A percentile compares a stretch with the other conserved stretches of the same genome.
These are phyloP conservation scores for Cyanistes caeruleus DNA, from an alignment of 2,113 vertebrate genomes.

Conservation along the genomic window DNA sequence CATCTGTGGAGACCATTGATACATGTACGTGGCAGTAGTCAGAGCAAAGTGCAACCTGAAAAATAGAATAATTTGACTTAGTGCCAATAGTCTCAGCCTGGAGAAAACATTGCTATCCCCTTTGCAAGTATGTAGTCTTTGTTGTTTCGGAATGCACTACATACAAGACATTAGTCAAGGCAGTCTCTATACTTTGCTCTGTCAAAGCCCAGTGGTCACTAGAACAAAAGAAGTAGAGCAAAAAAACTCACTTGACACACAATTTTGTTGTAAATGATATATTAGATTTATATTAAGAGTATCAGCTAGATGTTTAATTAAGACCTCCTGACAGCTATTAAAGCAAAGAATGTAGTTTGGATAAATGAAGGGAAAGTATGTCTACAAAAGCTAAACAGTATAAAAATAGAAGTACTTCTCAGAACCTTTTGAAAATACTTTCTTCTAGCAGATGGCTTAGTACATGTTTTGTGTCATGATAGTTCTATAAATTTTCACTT, in stretches of 20 bases:
- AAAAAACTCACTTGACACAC: background rate
- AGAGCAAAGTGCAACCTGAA: background rate
- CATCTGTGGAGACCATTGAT: background rate
- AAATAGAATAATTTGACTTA: background rate
- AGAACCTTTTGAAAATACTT: background rate
- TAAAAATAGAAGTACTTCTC: background rate
- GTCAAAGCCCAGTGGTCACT: background rate
- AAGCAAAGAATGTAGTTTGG: background rate
- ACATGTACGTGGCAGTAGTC: rapidly evolving
- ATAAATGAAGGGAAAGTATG: background rate
- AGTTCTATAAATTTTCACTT: background rate
- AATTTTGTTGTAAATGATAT: background rate
- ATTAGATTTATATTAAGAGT: background rate
- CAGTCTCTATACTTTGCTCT: background rate
- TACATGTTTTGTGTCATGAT: background rate
- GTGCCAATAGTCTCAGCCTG: background rate
- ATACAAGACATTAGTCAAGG: background rate
- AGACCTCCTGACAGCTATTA: background rate
- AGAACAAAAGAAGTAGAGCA: background rate
- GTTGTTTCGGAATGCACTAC: background rate
- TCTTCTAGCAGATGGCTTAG: background rate
- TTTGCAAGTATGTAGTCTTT: background rate
- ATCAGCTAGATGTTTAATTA: background rate
- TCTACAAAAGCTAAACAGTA: background rate
- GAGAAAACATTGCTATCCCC: background rate